phyloP scores from a whole-genome alignment of 2,113 vertebrate species.

The Regulus satrapa region DNA sequence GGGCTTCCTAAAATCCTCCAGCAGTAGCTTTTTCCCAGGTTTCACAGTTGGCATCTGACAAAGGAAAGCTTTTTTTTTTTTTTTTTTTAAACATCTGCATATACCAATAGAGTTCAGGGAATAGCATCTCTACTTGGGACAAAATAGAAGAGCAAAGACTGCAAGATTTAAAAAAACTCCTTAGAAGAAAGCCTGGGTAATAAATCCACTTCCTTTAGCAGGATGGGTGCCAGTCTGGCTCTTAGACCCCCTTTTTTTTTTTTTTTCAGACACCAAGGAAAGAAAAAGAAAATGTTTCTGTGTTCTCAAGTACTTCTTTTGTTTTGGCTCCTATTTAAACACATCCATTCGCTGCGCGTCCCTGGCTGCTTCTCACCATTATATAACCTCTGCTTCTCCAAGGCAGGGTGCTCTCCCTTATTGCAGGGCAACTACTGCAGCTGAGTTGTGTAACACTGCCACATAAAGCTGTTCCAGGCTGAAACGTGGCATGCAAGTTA shows the following conservation, averaged over 20 bases:
- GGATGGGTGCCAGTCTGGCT: conserved; percentile 2
- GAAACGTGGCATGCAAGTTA: conserved; percentile 46
- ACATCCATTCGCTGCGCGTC: neutral
- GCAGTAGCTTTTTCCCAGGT: neutral
- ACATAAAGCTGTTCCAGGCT: conserved; percentile 27
- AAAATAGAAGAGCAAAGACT: neutral
- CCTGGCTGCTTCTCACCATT: conserved; percentile 31
- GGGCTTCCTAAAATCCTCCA: neutral
- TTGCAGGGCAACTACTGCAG: conserved; percentile 41
- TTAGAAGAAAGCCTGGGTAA: conserved; percentile 2
- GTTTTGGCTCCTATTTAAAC: conserved; percentile 20
- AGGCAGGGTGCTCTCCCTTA: conserved; percentile 37
- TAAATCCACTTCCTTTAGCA: conserved; percentile 26
- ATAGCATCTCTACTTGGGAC: neutral
- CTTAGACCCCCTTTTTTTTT: neutral
- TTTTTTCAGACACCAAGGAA: neutral
- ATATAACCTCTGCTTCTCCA: conserved; percentile 36
- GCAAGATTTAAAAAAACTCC: neutral
- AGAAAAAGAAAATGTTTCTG: conserved; percentile 7
- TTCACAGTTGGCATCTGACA: neutral
- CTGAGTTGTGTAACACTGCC: neutral
- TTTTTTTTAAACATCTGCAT: neutral
- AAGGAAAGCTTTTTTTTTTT: neutral
- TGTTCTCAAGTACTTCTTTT: neutral
- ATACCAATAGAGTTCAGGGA: neutral